These are phyloP conservation scores for Antheraea mylitta DNA, from an alignment of 1,140 invertebrate genomes.

Conservation along the genomic window DNA sequence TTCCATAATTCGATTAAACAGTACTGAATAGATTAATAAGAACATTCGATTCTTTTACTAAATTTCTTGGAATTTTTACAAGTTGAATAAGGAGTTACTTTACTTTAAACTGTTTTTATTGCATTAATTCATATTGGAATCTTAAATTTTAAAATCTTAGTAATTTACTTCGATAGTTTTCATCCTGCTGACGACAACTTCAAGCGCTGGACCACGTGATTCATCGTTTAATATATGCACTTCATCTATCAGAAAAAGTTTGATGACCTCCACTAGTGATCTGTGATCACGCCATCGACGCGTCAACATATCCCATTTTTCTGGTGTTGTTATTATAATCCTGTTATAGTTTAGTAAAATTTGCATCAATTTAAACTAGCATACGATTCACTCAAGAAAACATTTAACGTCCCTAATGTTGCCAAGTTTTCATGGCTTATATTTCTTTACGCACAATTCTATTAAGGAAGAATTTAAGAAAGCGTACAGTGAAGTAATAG, in stretches of 20 bases:
- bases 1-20: too few relatives aligned
- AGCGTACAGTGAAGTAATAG: too few relatives aligned
- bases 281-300: constrained; percentile 85
- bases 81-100: too few relatives aligned
- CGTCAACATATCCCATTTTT: constrained; percentile 92
- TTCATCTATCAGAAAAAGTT: constrained; percentile 91
- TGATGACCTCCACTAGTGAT: constrained; percentile 81
- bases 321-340: constrained; percentile 90
- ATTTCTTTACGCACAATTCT: too few relatives aligned
- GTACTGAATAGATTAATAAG: too few relatives aligned
- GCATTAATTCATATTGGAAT: too few relatives aligned
- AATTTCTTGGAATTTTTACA: too few relatives aligned
- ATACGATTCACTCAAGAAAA: not conserved
- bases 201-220: constrained; percentile 85
- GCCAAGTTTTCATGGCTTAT: too few relatives aligned
- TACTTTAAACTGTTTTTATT: too few relatives aligned
- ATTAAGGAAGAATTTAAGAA: too few relatives aligned
- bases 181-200: constrained; percentile 89
- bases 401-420: not conserved
- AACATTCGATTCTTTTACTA: too few relatives aligned
- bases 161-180: constrained; percentile 79
- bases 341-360: constrained; percentile 31
- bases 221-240: constrained; percentile 87
- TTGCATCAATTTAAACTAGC: not conserved
- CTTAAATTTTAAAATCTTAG: too few relatives aligned